Evolutionary conservation across 1,140 invertebrate genomes (phyloP), one percentile per base, ranked within the genome.

Genomic region (Bilobella aurantiaca): DNA sequence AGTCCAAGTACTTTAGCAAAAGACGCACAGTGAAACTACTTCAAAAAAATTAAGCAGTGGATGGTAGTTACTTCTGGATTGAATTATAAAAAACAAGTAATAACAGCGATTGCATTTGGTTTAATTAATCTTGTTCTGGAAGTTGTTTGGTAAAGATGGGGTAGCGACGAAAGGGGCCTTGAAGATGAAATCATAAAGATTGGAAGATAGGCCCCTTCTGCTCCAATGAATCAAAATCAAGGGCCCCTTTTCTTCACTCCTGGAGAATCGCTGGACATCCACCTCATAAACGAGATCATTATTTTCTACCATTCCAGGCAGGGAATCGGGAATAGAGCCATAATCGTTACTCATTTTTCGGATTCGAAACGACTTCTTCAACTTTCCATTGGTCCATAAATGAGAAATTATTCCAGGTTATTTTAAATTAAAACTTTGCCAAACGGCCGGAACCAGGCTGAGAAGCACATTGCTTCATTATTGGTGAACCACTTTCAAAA

Each of bases 281-380:
- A 12, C 34, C 34, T 18, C 34, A 42, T 42, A 42, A 42, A 42
- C 8, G 34, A 42, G 34, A 42, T 42, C 34, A 42, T 42, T 42
- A 42, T 42, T 42, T 42, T 42, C 8, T 8, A 42, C 18, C 34
- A 42, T 42, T 42, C 34, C 34, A 42, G 8, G 34, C 8, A 42
- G 18, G 8, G 18, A 12, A 8, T 18, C 8, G 14, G 12, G 49
- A 53, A 53, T 53, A 53, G 23, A 53, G 49, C 49, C 8, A 53
- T 53, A 53, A 53, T 53, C 49, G 49, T 53, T 53, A 53, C 23
- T 53, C 49, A 53, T 53, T 42, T n/a, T n/a, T n/a, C n/a, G n/a
- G n/a, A n/a, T n/a, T n/a, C n/a, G n/a, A n/a, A n/a, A n/a, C n/a
- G n/a, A n/a, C n/a, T n/a, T n/a, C n/a, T n/a, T 42, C 34, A 8